These are phyloP conservation scores for Lochmaea crataegi DNA, from an alignment of 2,888 invertebrate genomes.

Conservation along the genomic window DNA sequence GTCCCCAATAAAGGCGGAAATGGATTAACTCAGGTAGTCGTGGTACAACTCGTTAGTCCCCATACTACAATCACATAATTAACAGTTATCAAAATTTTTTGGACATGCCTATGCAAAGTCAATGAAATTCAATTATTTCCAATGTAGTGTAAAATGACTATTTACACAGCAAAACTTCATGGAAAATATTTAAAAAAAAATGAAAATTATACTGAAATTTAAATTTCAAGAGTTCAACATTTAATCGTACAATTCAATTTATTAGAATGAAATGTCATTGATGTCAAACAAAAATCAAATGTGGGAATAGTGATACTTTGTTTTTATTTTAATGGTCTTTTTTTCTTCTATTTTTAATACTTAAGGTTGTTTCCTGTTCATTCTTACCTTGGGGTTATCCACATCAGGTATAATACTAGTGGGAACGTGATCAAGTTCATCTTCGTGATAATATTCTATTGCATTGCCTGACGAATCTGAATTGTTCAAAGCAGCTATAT, in stretches of 20 bases:
- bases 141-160: no score
- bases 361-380: background rate
- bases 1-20: no score
- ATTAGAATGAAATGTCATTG: background rate
- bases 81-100: no score
- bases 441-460: slow-evolving; percentile 11
- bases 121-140: no score
- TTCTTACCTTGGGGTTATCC: background rate
- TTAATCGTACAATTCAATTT: no score
- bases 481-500: slow-evolving; percentile 12
- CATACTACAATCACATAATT: no score
- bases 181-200: no score
- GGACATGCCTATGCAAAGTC: no score
- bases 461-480: slow-evolving; percentile 5
- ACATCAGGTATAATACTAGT: background rate
- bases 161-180: no score
- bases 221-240: slow-evolving; percentile 3
- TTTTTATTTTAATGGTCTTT: background rate
- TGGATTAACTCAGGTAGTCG: no score
- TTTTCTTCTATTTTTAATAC: background rate
- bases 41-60: no score
- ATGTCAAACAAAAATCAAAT: slow-evolving; percentile 7
- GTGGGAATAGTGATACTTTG: background rate
- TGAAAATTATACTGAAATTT: no score
- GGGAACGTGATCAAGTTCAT: slow-evolving; percentile 7